Percentiles rank a stretch among this genome's conserved stretches.
Evolutionary conservation across 2,113 vertebrate genomes (phyloP).

Genomic region (Catharus minimus): DNA sequence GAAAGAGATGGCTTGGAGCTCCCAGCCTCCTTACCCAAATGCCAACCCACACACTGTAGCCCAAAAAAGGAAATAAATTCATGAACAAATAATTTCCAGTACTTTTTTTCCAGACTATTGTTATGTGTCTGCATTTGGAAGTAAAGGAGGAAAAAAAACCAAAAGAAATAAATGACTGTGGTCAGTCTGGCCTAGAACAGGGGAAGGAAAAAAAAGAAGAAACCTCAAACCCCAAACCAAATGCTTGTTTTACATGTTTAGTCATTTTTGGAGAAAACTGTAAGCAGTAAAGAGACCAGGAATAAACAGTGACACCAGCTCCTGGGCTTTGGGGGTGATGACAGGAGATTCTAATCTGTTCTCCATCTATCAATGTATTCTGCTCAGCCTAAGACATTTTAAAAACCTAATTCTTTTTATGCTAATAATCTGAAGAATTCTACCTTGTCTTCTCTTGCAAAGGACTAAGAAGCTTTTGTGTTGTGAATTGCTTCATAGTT

Average conservation of each 20-base stretch:
- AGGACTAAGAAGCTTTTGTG: neutral
- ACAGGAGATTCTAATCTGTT: neutral
- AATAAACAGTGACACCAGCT: neutral
- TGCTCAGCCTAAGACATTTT: neutral
- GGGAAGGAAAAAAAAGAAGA: neutral
- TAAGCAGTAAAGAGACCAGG: neutral
- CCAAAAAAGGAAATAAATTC: constrained; percentile 63
- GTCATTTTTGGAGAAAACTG: constrained; percentile 18
- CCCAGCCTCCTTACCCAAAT: neutral
- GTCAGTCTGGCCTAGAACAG: constrained; percentile 4
- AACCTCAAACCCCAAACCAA: neutral
- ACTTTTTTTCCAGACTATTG: constrained; percentile 45
- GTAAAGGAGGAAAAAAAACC: neutral
- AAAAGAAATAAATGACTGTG: constrained; percentile 45
- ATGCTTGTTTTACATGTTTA: neutral
- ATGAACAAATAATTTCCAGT: constrained; percentile 13
- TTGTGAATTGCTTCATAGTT: neutral
- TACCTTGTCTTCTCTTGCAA: neutral
- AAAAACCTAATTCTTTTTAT: neutral
- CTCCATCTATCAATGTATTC: neutral
- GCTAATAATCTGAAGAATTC: neutral
- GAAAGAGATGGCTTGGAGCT: neutral
- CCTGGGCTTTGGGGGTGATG: neutral
- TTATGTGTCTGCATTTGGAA: constrained; percentile 55
- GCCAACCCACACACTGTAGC: neutral